phyloP scores from a whole-genome alignment of 2,888 invertebrate genomes.

The Icerya purchasi region DNA sequence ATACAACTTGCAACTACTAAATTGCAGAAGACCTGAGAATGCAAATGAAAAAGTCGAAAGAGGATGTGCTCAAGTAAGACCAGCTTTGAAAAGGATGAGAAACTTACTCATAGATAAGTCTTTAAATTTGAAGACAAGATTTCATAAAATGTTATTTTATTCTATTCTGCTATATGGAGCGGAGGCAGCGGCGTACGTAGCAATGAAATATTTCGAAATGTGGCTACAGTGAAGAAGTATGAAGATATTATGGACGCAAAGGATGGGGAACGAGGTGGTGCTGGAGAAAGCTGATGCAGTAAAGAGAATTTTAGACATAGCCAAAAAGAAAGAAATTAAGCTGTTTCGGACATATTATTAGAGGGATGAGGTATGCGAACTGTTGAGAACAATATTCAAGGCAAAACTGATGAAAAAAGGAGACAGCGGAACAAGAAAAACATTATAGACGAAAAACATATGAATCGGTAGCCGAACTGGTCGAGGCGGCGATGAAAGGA shows the following conservation, averaged over 20 bases:
- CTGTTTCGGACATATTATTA: not conserved
- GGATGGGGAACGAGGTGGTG: not conserved
- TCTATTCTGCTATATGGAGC: not conserved
- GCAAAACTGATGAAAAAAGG: not conserved
- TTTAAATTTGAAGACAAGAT: not conserved
- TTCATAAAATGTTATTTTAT: not conserved
- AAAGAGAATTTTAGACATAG: not conserved
- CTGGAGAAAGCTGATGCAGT: not conserved
- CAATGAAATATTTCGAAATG: not conserved
- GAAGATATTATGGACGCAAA: not conserved
- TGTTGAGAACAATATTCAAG: not conserved
- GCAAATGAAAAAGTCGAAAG: too few relatives aligned
- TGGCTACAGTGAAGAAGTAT: not conserved
- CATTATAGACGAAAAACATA: not conserved
- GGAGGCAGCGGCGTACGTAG: not conserved
- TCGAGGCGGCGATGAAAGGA: not conserved
- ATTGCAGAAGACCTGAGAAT: too few relatives aligned
- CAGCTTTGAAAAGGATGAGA: too few relatives aligned
- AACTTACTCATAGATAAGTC: not conserved
- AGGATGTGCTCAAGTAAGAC: too few relatives aligned
- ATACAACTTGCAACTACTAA: too few relatives aligned
- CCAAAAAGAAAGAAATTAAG: not conserved
- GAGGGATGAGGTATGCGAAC: not conserved
- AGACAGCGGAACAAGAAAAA: not conserved
- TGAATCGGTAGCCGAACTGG: not conserved